Evolutionary conservation across 2,888 invertebrate species (phyloP).

Genomic region (Diplolepis rosae): DNA sequence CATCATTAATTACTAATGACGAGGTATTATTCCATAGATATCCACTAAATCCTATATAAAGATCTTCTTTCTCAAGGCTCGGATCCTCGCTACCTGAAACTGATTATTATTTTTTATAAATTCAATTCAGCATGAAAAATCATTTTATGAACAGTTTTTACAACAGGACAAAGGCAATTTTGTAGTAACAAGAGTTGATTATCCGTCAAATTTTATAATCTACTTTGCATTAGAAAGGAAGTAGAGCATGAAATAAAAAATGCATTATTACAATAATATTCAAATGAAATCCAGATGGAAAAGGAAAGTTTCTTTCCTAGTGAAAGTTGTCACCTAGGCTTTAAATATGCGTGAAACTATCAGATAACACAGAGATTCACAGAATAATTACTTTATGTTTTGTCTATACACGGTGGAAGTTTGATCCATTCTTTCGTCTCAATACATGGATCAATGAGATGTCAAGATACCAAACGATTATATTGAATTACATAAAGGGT

Average conservation of each 20-base stretch:
- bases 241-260: neutral
- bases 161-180: neutral
- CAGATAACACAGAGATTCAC: neutral
- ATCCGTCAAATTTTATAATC: neutral
- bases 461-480: too few species aligned
- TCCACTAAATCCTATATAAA: slow-evolving; percentile 57
- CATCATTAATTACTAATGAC: slow-evolving; percentile 35
- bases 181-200: neutral
- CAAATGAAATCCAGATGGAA: neutral
- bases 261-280: neutral
- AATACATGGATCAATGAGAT: too few species aligned
- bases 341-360: neutral
- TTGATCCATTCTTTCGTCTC: too few species aligned
- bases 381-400: neutral
- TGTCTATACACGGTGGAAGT: too few species aligned
- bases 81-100: slow-evolving; percentile 1
- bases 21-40: slow-evolving; percentile 57
- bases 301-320: neutral
- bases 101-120: neutral
- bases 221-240: neutral
- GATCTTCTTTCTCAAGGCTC: slow-evolving; percentile 42
- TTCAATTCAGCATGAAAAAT: neutral
- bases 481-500: too few species aligned
- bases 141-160: too few species aligned
- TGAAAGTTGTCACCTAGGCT: neutral